Evolutionary conservation across 2,113 vertebrate species (phyloP).

Genomic region (Hemiscyllium ocellatum): DNA sequence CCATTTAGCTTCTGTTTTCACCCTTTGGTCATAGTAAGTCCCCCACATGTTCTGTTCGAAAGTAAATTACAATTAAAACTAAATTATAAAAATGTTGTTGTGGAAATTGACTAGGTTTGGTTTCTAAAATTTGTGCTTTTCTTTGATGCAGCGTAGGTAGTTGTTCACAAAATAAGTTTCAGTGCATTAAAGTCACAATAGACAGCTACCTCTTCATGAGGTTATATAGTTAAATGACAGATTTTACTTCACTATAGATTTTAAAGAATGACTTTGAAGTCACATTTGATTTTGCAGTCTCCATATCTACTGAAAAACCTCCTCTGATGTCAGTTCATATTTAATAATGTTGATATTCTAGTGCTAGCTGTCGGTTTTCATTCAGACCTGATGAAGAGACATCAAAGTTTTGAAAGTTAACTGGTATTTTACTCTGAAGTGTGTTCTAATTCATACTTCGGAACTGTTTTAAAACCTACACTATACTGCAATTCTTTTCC

Average conservation of each 20-base stretch:
- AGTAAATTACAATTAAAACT: neutral
- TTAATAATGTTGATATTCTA: constrained; percentile 27
- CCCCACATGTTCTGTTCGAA: neutral
- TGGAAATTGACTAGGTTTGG: neutral
- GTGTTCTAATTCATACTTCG: neutral
- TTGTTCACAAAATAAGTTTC: neutral
- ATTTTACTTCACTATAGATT: constrained; percentile 27
- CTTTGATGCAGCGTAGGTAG: neutral
- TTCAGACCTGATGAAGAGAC: constrained; percentile 15
- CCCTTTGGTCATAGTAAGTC: neutral
- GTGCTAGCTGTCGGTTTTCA: constrained; percentile 6
- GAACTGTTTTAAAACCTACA: neutral
- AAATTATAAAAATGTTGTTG: neutral
- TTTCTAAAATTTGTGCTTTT: neutral
- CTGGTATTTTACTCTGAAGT: constrained; percentile 9
- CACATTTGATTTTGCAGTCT: constrained; percentile 27
- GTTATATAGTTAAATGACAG: constrained; percentile 16
- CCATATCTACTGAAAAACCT: constrained; percentile 17
- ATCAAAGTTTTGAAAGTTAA: constrained; percentile 30
- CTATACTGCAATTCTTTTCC: neutral
- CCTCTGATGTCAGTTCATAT: constrained; percentile 31
- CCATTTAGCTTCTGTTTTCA: neutral
- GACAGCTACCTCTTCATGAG: neutral
- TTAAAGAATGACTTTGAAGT: constrained; percentile 37
- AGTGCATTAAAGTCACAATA: neutral